Evolutionary conservation across 2,113 vertebrate species (phyloP).

Genomic region (Ceratotherium simum): DNA sequence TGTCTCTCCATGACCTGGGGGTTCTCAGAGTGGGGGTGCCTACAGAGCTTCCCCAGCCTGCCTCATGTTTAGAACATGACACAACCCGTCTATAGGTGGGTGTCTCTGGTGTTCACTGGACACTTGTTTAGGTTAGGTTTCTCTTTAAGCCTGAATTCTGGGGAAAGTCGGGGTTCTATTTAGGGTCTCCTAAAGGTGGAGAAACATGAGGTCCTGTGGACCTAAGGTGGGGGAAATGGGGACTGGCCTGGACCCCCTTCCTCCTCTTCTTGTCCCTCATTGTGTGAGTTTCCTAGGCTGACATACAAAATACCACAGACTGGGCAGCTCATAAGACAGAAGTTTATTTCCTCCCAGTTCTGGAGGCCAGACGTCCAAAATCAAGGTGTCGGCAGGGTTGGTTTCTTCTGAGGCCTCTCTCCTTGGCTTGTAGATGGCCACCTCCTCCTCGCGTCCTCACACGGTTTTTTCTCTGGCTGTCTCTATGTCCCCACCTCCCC

Average conservation of each 20-base stretch:
- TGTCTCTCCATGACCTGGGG: accelerated
- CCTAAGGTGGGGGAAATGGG: no score
- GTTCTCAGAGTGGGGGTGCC: neutral
- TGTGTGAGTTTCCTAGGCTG: neutral
- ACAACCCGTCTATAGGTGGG: no score
- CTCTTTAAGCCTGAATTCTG: neutral
- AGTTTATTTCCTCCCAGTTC: neutral
- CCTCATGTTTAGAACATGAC: no score
- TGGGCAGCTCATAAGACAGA: neutral
- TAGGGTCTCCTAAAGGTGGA: neutral
- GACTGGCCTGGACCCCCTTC: neutral
- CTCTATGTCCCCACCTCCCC: neutral
- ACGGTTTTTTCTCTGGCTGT: neutral
- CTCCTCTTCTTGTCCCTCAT: neutral
- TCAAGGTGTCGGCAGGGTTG: neutral
- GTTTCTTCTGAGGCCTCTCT: neutral
- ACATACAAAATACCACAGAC: neutral
- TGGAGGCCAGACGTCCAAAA: neutral
- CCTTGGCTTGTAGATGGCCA: accelerated
- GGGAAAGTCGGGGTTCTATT: neutral
- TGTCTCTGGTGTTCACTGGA: neutral
- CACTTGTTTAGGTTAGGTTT: neutral
- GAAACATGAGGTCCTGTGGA: neutral
- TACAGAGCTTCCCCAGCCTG: neutral
- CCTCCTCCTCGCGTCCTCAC: accelerated